Percentiles rank a stretch among this genome's conserved stretches.
Conservation (phyloP, 1,140 invertebrate genomes). For the Heliconius himera region DNA sequence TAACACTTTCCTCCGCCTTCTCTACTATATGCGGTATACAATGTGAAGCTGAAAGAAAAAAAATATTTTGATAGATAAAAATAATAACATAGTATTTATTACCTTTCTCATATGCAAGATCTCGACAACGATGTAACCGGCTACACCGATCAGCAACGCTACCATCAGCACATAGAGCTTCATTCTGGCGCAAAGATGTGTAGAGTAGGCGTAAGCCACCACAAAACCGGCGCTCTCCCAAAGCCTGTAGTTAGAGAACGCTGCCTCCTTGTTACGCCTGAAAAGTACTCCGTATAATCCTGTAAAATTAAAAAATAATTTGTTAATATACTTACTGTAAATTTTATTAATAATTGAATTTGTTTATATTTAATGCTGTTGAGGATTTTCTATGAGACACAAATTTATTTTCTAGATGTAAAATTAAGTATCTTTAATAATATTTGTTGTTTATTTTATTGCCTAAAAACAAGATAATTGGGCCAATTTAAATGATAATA, state of each 20-base stretch:
- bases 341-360: no score
- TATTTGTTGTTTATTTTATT: no score
- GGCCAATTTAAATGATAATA: no score
- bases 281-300: slow-evolving; percentile 96
- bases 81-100: slow-evolving; percentile 16
- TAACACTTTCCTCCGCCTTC: no score
- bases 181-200: slow-evolving; percentile 92
- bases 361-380: no score
- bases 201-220: slow-evolving; percentile 94
- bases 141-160: slow-evolving; percentile 89
- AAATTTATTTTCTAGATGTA: not conserved
- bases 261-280: slow-evolving; percentile 95
- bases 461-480: no score
- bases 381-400: no score
- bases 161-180: slow-evolving; percentile 95
- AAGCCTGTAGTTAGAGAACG: slow-evolving; percentile 97
- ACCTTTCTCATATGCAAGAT: slow-evolving; percentile 90
- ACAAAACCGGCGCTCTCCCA: slow-evolving; percentile 97
- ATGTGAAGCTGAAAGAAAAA: no score
- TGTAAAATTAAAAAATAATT: slow-evolving; percentile 67
- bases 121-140: slow-evolving; percentile 92
- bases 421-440: not conserved
- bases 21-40: no score
- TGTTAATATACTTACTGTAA: not conserved
- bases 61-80: no score